A percentile compares a stretch with the other conserved stretches of the same genome.
Evolutionary conservation across 2,888 invertebrate species (phyloP).

Genomic region (Fragum sueziense): DNA sequence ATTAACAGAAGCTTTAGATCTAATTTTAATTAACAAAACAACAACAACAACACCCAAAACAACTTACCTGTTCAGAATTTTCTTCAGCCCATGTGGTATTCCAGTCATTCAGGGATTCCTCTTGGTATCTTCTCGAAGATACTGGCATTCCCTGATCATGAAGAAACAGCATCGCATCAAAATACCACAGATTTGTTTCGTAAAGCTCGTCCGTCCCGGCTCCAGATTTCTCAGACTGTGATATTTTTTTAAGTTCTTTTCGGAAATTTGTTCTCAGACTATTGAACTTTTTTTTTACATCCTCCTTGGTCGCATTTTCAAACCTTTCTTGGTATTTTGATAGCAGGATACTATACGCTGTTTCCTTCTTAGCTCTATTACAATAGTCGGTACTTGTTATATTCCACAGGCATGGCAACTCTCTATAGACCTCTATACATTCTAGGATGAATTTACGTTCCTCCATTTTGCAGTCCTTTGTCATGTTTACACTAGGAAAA

Average conservation of each 20-base stretch:
- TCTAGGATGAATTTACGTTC: constrained; percentile 49
- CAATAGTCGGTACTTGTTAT: constrained; percentile 66
- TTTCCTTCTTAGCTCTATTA: constrained; percentile 61
- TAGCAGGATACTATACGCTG: constrained; percentile 42
- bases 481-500: neutral
- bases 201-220: constrained; percentile 29
- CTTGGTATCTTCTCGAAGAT: too few relatives aligned
- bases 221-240: too few relatives aligned
- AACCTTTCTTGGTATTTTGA: constrained; percentile 45
- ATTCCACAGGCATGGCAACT: constrained; percentile 67
- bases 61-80: too few relatives aligned
- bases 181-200: constrained; percentile 44
- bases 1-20: too few relatives aligned
- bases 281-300: constrained; percentile 67
- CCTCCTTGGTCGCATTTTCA: constrained; percentile 54
- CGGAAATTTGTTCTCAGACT: constrained; percentile 65
- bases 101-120: too few relatives aligned
- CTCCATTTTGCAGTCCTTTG: neutral
- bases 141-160: constrained; percentile 41
- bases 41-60: too few relatives aligned
- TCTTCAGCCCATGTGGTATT: too few relatives aligned
- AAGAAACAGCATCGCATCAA: constrained; percentile 37
- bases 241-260: constrained; percentile 70
- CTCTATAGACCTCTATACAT: constrained; percentile 67
- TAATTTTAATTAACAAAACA: too few relatives aligned